Percentiles rank a stretch among this genome's conserved stretches.
Evolutionary conservation across 2,888 invertebrate genomes (phyloP).

Genomic region (Mythimna ferrago): DNA sequence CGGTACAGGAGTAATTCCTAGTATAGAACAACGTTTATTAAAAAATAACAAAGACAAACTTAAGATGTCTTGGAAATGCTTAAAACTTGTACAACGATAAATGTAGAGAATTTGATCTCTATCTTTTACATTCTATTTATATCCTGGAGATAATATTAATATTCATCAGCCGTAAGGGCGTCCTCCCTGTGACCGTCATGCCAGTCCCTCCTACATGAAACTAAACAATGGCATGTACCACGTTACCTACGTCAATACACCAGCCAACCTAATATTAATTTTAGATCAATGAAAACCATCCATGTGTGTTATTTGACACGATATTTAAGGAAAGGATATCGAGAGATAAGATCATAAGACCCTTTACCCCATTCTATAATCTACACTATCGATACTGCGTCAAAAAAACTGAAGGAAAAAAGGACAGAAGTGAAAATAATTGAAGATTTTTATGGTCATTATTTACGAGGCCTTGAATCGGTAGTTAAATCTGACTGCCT

Average conservation of each 20-base stretch:
- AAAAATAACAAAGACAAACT: neutral
- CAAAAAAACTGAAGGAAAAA: constrained; percentile 21
- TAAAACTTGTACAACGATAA: neutral
- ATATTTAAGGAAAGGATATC: constrained; percentile 43
- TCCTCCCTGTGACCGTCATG: constrained; percentile 1
- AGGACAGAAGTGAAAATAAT: constrained; percentile 17
- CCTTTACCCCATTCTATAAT: constrained; percentile 26
- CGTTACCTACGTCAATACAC: constrained; percentile 21
- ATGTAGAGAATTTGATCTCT: neutral
- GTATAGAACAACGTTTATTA: neutral
- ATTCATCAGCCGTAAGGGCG: constrained; percentile 21
- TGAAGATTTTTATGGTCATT: constrained; percentile 22
- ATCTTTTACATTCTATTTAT: neutral
- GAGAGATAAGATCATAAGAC: constrained; percentile 48
- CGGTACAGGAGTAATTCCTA: no score
- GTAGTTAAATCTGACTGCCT: constrained; percentile 14
- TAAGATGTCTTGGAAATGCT: neutral
- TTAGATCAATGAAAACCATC: constrained; percentile 51
- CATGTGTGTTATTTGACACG: constrained; percentile 47
- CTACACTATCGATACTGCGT: constrained; percentile 16
- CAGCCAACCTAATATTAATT: constrained; percentile 42
- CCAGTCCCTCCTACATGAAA: neutral
- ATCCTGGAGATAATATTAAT: constrained; percentile 12
- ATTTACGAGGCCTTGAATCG: constrained; percentile 19
- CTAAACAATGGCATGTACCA: constrained; percentile 16